These are phyloP conservation scores for Bergia sp. DNA, from an alignment of 92 coral and sea anemone species.

Conservation along the genomic window DNA sequence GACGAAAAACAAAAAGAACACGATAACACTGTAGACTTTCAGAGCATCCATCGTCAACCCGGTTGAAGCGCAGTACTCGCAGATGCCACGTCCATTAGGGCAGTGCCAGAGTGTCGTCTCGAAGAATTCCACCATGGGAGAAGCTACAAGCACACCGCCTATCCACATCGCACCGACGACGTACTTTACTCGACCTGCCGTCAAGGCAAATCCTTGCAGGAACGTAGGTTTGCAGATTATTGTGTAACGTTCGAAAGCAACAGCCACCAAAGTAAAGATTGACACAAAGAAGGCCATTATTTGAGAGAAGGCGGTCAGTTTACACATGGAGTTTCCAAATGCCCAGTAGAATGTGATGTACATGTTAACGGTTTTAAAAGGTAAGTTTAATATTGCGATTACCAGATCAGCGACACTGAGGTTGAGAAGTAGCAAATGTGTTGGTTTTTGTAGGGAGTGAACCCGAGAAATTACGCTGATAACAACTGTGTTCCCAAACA, in stretches of 20 bases:
- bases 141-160: conserved; percentile 50
- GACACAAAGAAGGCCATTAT: conserved; percentile 70
- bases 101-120: not conserved
- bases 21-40: conserved; percentile 54
- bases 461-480: conserved; percentile 70
- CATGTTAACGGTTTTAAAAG: conserved; percentile 70
- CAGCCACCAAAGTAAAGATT: conserved; percentile 66
- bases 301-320: conserved; percentile 58
- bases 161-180: conserved; percentile 59
- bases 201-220: conserved; percentile 44
- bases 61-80: conserved; percentile 52
- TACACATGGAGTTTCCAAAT: conserved; percentile 79
- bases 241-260: conserved; percentile 76
- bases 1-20: conserved; percentile 56
- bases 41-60: conserved; percentile 46
- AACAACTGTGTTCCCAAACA: conserved; percentile 74
- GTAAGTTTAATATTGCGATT: conserved; percentile 71
- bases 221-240: conserved; percentile 65
- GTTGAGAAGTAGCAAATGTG: conserved; percentile 72
- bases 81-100: conserved; percentile 3
- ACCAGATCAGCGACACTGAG: conserved; percentile 80
- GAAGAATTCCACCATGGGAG: conserved; percentile 63
- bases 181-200: conserved; percentile 54
- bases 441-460: conserved; percentile 79
- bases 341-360: conserved; percentile 71